Percentiles rank a stretch among this genome's conserved stretches.
These are phyloP conservation scores for Cyclophora albipunctata DNA, from an alignment of 2,888 invertebrate species.

Conservation along the genomic window DNA sequence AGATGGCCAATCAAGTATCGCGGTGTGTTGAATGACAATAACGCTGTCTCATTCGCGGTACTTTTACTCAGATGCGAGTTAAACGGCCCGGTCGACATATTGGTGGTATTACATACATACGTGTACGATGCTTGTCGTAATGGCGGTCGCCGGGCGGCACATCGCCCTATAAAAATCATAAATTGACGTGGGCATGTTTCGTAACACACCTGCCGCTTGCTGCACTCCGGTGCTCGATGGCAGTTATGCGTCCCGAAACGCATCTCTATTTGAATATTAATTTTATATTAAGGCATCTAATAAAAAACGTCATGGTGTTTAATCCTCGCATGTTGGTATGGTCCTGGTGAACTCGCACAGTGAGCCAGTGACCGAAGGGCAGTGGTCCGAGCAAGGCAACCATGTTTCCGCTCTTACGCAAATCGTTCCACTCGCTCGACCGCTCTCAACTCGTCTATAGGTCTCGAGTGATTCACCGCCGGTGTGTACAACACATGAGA, in stretches of 20 bases:
- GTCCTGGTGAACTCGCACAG: conserved; percentile 4
- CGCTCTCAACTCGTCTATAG: conserved; percentile 24
- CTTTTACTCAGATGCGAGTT: conserved; percentile 26
- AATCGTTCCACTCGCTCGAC: conserved; percentile 27
- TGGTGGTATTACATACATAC: conserved; percentile 35
- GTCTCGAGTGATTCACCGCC: conserved; percentile 29
- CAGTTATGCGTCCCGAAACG: too few species aligned
- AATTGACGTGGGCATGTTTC: conserved; percentile 48
- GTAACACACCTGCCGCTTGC: conserved; percentile 48
- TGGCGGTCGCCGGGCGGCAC: conserved; percentile 50
- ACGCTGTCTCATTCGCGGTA: conserved; percentile 16
- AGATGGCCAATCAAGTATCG: conserved; percentile 25
- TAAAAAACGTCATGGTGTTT: too few species aligned
- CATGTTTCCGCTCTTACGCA: conserved; percentile 40
- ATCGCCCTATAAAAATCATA: conserved; percentile 54
- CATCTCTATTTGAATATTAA: too few species aligned
- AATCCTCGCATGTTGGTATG: too few species aligned
- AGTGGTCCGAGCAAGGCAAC: conserved; percentile 31
- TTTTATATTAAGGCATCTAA: too few species aligned
- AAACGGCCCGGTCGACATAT: conserved; percentile 40
- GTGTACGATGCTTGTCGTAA: conserved; percentile 49
- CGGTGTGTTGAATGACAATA: conserved; percentile 26
- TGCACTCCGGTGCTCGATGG: conserved; percentile 14
- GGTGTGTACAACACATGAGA: conserved; percentile 16
- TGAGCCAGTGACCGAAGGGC: conserved; percentile 24